Evolutionary conservation across 2,888 invertebrate genomes (phyloP).

Genomic region (Dasypolia templi): DNA sequence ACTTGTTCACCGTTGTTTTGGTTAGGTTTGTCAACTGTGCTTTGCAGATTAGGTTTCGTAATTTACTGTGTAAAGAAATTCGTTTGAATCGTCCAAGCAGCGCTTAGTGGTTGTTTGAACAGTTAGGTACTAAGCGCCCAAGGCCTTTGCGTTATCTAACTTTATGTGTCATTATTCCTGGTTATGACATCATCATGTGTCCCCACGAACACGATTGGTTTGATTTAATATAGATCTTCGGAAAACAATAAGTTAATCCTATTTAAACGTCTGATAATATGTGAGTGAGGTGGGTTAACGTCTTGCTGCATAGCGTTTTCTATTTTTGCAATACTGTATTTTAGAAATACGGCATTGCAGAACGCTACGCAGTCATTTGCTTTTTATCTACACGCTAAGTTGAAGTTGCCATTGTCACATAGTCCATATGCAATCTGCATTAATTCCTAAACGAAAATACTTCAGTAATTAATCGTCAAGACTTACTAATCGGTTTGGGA

Average conservation of each 20-base stretch:
- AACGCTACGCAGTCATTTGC: slow-evolving; percentile 4
- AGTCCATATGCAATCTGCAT: not conserved
- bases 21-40: slow-evolving; percentile 29
- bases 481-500: slow-evolving; percentile 24
- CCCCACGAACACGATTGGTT: slow-evolving; percentile 40
- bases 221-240: slow-evolving; percentile 40
- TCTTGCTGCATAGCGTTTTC: slow-evolving; percentile 41
- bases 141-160: slow-evolving; percentile 72
- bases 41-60: slow-evolving; percentile 40
- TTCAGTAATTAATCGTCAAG: slow-evolving; percentile 10
- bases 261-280: slow-evolving; percentile 47
- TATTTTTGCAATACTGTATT: slow-evolving; percentile 14
- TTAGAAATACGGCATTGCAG: not conserved
- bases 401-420: slow-evolving; percentile 8
- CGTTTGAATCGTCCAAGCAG: slow-evolving; percentile 40
- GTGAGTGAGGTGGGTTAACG: slow-evolving; percentile 55
- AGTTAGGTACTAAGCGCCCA: slow-evolving; percentile 69
- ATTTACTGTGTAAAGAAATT: slow-evolving; percentile 44
- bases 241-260: slow-evolving; percentile 18
- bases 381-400: not conserved
- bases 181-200: slow-evolving; percentile 68
- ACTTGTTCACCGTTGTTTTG: slow-evolving; percentile 8
- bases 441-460: not conserved
- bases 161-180: slow-evolving; percentile 73
- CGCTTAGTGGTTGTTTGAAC: slow-evolving; percentile 67